phyloP scores from a whole-genome alignment of 2,113 vertebrate species.

The Motacilla alba region DNA sequence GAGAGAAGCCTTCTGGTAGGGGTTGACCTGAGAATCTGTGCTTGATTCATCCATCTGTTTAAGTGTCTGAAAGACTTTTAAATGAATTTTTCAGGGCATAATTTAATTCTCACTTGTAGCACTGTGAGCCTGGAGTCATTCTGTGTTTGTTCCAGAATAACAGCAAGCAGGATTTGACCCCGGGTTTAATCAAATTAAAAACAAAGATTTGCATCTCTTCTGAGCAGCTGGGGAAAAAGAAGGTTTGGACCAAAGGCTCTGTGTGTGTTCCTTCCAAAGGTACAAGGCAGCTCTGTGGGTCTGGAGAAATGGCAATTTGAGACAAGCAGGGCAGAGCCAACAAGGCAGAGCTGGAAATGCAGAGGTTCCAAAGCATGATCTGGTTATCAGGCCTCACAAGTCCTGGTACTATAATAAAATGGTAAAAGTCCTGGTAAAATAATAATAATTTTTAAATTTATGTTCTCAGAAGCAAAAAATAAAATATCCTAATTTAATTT shows the following conservation, averaged over 20 bases:
- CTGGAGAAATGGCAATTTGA: not conserved
- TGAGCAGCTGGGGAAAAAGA: not conserved
- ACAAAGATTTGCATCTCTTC: not conserved
- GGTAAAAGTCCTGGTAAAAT: no score
- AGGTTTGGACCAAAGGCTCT: not conserved
- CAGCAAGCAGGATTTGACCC: not conserved
- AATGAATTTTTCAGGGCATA: slow-evolving; percentile 49
- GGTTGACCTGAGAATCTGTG: slow-evolving; percentile 61
- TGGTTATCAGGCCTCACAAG: not conserved
- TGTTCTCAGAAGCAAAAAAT: no score
- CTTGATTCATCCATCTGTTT: slow-evolving; percentile 60
- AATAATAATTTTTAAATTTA: no score
- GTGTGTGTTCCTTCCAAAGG: not conserved
- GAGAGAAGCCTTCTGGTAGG: slow-evolving; percentile 66
- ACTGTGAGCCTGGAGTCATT: not conserved
- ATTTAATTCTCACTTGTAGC: slow-evolving; percentile 34
- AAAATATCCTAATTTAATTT: no score
- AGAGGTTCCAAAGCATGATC: not conserved
- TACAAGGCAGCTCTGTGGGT: not conserved
- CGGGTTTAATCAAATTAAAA: not conserved
- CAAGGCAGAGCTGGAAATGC: not conserved
- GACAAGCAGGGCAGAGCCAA: not conserved
- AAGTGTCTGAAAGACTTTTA: slow-evolving; percentile 60
- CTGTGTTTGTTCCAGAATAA: not conserved
- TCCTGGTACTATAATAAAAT: no score